A percentile compares a stretch with the other conserved stretches of the same genome.
Evolutionary conservation across 1,140 invertebrate species (phyloP).

Genomic region (Euglossa dilemma): DNA sequence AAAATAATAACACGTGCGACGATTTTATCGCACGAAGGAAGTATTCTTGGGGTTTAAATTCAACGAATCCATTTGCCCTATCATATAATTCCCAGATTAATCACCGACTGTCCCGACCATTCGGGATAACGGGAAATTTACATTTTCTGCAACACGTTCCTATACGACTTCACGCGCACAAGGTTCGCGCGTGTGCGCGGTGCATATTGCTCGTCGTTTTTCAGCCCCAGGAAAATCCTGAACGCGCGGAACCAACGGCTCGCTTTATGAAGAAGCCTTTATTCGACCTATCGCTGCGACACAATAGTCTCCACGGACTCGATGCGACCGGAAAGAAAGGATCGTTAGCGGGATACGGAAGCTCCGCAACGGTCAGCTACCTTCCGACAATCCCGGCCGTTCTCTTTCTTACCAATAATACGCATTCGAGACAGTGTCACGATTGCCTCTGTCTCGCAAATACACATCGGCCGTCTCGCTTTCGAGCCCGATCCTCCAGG

Average conservation of each 20-base stretch:
- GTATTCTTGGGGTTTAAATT: not conserved
- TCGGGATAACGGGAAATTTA: not conserved
- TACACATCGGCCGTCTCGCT: not conserved
- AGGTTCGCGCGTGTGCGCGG: not conserved
- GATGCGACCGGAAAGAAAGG: conserved; percentile 17
- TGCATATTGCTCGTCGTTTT: conserved; percentile 7
- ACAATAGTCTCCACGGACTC: conserved; percentile 14
- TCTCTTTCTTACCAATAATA: not conserved
- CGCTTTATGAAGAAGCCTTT: conserved; percentile 1
- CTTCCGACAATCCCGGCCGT: not conserved
- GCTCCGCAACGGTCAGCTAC: conserved; percentile 13
- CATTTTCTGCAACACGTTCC: not conserved
- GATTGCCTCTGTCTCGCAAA: not conserved
- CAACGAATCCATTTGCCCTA: not conserved
- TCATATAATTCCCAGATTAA: not conserved
- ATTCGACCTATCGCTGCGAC: conserved; percentile 2
- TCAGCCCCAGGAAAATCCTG: conserved; percentile 19
- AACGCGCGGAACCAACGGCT: conserved; percentile 10
- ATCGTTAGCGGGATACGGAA: conserved; percentile 20
- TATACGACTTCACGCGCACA: not conserved
- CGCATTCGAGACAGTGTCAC: not conserved
- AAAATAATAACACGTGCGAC: too few species aligned
- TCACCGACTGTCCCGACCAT: not conserved
- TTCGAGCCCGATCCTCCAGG: not conserved
- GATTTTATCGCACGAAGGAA: not conserved